Evolutionary conservation across 2,888 invertebrate genomes (phyloP).

Genomic region (Rotaria magnacalcarata): DNA sequence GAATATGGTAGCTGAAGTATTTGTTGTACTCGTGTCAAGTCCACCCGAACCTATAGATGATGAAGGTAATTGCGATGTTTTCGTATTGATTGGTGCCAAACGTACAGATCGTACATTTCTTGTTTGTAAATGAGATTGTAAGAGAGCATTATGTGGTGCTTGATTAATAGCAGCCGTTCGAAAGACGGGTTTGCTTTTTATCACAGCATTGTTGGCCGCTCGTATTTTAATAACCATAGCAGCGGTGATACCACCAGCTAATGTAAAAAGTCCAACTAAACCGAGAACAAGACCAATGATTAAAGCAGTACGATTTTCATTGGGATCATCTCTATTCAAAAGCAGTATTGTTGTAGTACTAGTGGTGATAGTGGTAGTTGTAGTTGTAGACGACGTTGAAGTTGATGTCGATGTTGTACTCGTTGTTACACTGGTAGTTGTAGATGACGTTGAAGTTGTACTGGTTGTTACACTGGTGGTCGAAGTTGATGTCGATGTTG

Average conservation of each 20-base stretch:
- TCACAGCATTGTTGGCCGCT: background rate
- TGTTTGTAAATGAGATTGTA: constrained; percentile 9
- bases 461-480: background rate
- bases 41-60: background rate
- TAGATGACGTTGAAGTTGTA: background rate
- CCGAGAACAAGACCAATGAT: constrained; percentile 4
- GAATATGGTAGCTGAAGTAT: background rate
- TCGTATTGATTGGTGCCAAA: background rate
- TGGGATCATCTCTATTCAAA: background rate
- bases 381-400: background rate
- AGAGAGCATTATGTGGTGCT: background rate
- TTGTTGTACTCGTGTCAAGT: background rate
- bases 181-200: background rate
- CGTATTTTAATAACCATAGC: background rate
- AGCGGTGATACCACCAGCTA: background rate
- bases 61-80: background rate
- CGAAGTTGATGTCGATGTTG: no score
- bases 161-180: background rate
- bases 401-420: background rate
- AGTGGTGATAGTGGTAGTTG: background rate
- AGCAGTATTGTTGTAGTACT: background rate
- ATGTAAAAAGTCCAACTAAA: background rate
- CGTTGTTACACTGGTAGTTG: background rate
- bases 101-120: background rate
- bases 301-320: background rate